phyloP scores from a whole-genome alignment of 2,113 vertebrate genomes.

The Chamaetylas fuelleborni region DNA sequence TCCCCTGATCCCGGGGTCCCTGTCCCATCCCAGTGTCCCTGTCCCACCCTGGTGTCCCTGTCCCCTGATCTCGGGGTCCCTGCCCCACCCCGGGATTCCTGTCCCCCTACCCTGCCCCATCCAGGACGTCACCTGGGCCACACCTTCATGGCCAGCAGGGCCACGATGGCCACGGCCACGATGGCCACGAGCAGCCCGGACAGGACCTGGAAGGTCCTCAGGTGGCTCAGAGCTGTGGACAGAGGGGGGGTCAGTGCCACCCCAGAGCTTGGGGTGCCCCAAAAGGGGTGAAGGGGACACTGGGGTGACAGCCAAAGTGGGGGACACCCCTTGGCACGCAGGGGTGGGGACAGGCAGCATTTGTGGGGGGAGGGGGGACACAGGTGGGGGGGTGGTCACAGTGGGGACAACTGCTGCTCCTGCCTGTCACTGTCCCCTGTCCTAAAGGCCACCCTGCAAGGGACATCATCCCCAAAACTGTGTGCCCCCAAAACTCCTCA shows the following conservation, averaged over 20 bases:
- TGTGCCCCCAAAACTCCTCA: too few species aligned
- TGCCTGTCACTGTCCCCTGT: neutral
- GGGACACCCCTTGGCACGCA: fast-evolving
- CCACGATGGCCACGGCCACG: neutral
- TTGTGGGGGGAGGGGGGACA: neutral
- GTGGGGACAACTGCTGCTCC: neutral
- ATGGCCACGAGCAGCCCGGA: neutral
- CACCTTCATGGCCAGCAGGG: neutral
- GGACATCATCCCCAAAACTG: neutral
- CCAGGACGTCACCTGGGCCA: neutral
- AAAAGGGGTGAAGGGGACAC: neutral
- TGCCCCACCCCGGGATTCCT: fast-evolving
- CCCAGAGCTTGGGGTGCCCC: too few species aligned
- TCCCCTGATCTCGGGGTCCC: neutral
- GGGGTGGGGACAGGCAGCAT: neutral
- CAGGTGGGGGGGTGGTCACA: fast-evolving
- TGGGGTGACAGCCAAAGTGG: fast-evolving
- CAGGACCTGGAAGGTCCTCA: neutral
- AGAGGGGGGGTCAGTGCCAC: fast-evolving
- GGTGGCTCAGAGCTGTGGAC: neutral
- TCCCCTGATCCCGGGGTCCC: neutral
- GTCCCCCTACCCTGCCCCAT: fast-evolving
- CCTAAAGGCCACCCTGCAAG: neutral
- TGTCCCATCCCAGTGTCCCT: fast-evolving
- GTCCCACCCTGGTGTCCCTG: fast-evolving